phyloP scores from a whole-genome alignment of 2,113 vertebrate species.

The Dinomys branickii region DNA sequence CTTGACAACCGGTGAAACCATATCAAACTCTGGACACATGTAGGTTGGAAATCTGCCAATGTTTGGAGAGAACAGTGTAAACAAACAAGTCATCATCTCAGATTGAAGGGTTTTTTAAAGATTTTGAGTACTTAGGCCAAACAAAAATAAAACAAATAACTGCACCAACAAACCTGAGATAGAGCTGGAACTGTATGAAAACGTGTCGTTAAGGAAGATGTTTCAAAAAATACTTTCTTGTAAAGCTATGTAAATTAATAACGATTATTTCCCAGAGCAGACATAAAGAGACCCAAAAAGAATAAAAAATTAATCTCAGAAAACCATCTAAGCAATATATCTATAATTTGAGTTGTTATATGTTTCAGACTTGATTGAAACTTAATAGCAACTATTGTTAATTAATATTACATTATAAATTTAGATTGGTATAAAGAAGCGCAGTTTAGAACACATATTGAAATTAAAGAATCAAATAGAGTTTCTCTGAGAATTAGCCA shows the following conservation, averaged over 20 bases:
- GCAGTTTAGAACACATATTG: background rate
- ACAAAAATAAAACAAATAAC: background rate
- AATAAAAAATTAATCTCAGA: background rate
- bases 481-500: background rate
- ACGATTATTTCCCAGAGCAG: background rate
- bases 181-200: background rate
- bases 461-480: background rate
- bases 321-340: background rate
- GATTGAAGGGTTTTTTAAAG: background rate
- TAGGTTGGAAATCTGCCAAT: background rate
- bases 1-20: background rate
- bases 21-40: background rate
- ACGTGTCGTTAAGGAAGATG: background rate
- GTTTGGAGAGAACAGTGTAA: background rate
- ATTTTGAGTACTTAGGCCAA: slow-evolving; percentile 20
- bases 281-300: background rate
- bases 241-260: background rate
- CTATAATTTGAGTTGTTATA: background rate
- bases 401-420: background rate
- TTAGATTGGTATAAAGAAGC: background rate
- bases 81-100: background rate
- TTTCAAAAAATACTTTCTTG: background rate
- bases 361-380: background rate
- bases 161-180: background rate
- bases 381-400: background rate